Conservation (phyloP, 2,888 invertebrate species). For the Atethmia centrago region DNA sequence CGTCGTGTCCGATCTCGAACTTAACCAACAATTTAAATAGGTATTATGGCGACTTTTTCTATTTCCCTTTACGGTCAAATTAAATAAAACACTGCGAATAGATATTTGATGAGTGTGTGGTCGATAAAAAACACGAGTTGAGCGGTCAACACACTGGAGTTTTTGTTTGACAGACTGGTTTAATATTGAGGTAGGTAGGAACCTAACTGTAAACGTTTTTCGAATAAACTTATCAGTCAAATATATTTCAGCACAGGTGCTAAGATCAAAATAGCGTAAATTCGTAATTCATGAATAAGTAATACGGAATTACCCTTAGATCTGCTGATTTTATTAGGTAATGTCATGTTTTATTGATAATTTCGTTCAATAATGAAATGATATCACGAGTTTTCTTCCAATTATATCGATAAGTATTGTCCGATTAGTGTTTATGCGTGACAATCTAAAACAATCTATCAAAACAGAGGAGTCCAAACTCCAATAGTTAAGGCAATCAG, state of each 20-base stretch:
- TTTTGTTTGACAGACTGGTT: neutral
- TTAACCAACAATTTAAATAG: too few relatives aligned
- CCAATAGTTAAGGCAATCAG: neutral
- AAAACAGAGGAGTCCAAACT: neutral
- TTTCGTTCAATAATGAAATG: neutral
- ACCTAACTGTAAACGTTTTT: neutral
- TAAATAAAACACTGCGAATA: constrained; percentile 28
- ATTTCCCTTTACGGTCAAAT: constrained; percentile 1
- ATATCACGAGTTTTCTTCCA: neutral
- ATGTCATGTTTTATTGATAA: constrained; percentile 6
- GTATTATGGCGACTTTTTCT: neutral
- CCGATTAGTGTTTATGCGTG: neutral
- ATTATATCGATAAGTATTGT: neutral
- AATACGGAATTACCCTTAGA: constrained; percentile 14
- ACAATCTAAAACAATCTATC: neutral
- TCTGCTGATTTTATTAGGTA: neutral
- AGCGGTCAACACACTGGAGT: neutral
- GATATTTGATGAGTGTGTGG: constrained; percentile 36
- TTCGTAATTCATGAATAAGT: neutral
- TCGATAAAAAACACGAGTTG: neutral
- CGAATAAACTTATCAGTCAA: constrained; percentile 14
- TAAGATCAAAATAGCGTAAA: neutral
- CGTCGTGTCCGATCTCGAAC: neutral
- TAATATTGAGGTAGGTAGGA: constrained; percentile 11
- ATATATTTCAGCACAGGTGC: constrained; percentile 22